These are phyloP conservation scores for chimpanzee (Pan troglodytes) DNA, from an alignment of 2,113 vertebrate species.

Conservation along the genomic window DNA sequence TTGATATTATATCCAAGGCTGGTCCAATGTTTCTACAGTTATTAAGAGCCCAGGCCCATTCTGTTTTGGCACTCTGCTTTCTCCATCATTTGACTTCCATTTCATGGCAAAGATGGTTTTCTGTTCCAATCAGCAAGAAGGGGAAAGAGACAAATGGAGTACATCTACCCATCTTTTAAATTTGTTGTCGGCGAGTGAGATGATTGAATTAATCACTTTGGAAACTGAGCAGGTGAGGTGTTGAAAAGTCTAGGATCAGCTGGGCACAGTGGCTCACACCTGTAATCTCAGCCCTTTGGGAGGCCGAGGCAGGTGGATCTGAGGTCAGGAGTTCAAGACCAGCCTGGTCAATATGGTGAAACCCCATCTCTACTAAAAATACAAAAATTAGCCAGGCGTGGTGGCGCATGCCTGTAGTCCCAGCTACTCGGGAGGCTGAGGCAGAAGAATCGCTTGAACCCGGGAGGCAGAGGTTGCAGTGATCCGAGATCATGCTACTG, in stretches of 20 bases:
- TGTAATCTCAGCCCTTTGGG: too few species aligned
- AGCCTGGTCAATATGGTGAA: too few species aligned
- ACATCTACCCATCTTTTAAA: background rate
- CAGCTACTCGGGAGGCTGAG: too few species aligned
- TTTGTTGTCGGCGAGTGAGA: background rate
- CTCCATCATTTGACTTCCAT: background rate
- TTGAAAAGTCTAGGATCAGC: background rate
- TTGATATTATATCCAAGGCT: background rate
- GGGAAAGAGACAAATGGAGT: background rate
- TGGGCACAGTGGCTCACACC: too few species aligned
- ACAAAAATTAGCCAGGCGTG: too few species aligned
- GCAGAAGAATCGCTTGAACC: too few species aligned
- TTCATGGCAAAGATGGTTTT: background rate
- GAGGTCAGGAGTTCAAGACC: too few species aligned
- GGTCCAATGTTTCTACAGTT: background rate
- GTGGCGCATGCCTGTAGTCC: rapidly evolving
- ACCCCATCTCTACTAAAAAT: too few species aligned
- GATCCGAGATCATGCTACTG: too few species aligned
- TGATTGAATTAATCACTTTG: background rate
- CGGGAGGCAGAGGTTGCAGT: too few species aligned
- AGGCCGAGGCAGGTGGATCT: too few species aligned
- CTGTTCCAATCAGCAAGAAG: background rate
- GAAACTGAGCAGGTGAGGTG: background rate
- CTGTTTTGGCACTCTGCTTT: background rate
- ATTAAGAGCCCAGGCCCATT: background rate